A percentile compares a stretch with the other conserved stretches of the same genome.
These are phyloP conservation scores for Petrocephalus sullivani DNA, from an alignment of 2,797 vertebrate genomes.

Conservation along the genomic window DNA sequence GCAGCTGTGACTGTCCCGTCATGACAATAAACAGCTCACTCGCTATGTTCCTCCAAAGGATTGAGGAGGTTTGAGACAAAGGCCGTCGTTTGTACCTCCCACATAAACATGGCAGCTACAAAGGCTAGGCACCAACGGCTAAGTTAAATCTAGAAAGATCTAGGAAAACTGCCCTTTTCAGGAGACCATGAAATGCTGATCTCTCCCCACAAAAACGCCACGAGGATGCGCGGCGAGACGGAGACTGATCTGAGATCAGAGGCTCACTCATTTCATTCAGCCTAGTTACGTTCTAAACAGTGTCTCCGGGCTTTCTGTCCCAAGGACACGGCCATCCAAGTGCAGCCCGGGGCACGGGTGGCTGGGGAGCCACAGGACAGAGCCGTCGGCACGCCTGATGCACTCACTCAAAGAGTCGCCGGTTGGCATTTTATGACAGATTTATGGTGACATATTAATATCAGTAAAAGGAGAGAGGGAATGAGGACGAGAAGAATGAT, in stretches of 20 bases:
- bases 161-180: neutral
- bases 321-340: neutral
- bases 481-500: neutral
- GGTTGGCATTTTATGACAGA: neutral
- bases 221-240: neutral
- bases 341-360: neutral
- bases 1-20: neutral
- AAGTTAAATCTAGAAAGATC: conserved; percentile 4
- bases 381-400: neutral
- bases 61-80: conserved; percentile 10
- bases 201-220: neutral
- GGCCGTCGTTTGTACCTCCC: neutral
- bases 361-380: neutral
- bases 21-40: neutral
- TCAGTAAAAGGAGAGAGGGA: neutral
- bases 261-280: neutral
- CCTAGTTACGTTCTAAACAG: neutral
- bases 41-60: neutral
- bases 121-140: neutral
- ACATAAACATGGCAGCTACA: neutral
- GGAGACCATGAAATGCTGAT: neutral
- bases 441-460: neutral
- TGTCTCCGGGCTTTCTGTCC: neutral
- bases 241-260: neutral
- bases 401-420: neutral